These are phyloP conservation scores for Macroglossus sobrinus DNA, from an alignment of 2,113 vertebrate species.

Conservation along the genomic window DNA sequence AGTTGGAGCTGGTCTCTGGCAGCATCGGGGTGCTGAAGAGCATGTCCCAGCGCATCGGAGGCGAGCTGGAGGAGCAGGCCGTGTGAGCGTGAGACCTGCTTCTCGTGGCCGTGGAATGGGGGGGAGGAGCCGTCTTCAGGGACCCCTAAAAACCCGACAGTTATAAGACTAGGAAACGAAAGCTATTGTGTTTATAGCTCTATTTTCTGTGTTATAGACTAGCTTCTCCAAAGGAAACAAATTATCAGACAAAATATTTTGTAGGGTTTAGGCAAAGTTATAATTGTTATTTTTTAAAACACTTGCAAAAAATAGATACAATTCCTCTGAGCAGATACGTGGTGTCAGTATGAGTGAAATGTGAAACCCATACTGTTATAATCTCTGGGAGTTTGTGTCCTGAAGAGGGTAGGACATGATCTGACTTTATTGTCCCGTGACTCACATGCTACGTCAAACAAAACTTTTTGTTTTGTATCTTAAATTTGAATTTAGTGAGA, in stretches of 20 bases:
- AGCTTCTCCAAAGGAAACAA: background rate
- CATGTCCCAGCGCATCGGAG: constrained; percentile 98
- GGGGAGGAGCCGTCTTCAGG: background rate
- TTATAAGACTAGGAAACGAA: background rate
- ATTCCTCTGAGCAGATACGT: background rate
- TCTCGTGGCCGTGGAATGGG: rapidly evolving
- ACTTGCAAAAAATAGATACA: background rate
- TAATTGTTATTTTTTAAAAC: background rate
- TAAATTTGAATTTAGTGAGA: background rate
- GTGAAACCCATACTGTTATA: background rate
- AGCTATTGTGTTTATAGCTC: background rate
- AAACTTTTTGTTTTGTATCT: background rate
- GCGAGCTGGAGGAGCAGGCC: constrained; percentile 97
- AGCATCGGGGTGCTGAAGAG: constrained; percentile 98
- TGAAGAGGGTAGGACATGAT: background rate
- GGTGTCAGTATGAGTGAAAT: background rate
- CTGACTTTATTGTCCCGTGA: background rate
- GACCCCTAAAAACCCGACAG: background rate
- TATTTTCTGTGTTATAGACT: background rate
- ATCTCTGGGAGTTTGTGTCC: background rate
- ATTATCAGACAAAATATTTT: constrained; percentile 2
- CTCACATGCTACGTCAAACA: background rate
- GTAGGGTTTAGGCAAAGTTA: background rate
- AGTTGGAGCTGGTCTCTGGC: constrained; percentile 97
- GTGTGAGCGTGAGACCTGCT: constrained; percentile 86